Conservation (phyloP, 2,888 invertebrate genomes). For the Argyra leucocephala region DNA sequence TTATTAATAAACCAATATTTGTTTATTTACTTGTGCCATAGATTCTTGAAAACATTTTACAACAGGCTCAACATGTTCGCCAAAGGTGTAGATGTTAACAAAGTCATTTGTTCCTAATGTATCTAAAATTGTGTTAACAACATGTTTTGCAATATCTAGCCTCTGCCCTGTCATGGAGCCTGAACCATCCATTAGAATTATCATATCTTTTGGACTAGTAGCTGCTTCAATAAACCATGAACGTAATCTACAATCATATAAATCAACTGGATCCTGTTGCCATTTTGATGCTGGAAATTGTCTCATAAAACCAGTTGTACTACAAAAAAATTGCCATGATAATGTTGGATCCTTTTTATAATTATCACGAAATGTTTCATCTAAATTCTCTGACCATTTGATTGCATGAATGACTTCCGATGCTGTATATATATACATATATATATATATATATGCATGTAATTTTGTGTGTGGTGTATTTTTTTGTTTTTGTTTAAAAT, state of each 20-base stretch:
- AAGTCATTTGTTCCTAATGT: constrained; percentile 96
- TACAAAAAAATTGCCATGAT: constrained; percentile 98
- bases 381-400: constrained; percentile 89
- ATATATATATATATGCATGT: not conserved
- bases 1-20: not conserved
- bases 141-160: constrained; percentile 82
- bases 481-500: not conserved
- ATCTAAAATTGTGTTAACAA: constrained; percentile 81
- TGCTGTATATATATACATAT: constrained; percentile 45
- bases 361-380: constrained; percentile 79
- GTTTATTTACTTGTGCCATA: constrained; percentile 68
- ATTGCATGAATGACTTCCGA: constrained; percentile 83
- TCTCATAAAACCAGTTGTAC: constrained; percentile 92
- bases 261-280: constrained; percentile 73
- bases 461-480: not conserved
- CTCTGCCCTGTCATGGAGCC: constrained; percentile 85
- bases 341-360: constrained; percentile 76
- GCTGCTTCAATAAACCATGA: constrained; percentile 98
- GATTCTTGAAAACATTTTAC: constrained; percentile 84
- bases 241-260: constrained; percentile 89
- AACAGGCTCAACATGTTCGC: constrained; percentile 66
- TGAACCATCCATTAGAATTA: constrained; percentile 74
- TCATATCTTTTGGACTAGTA: constrained; percentile 90
- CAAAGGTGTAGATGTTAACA: constrained; percentile 92
- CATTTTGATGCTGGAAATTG: constrained; percentile 88